Evolutionary conservation across 2,797 vertebrate species (phyloP), one percentile per base, ranked within the genome.

Genomic region (Anguilla pacifica): DNA sequence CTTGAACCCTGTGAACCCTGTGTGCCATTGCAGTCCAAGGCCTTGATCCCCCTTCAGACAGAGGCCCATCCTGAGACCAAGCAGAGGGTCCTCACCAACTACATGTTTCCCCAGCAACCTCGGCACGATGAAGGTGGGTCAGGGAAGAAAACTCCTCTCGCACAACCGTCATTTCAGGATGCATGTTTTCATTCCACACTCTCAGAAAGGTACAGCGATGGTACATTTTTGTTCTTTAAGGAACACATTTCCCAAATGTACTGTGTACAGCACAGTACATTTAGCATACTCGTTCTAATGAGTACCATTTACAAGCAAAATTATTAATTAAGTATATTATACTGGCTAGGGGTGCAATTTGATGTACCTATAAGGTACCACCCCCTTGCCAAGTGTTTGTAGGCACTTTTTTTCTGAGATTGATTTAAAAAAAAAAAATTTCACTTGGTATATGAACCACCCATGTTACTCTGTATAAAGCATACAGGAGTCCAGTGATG

Each of bases 101-200:
- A 99, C 95, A 99, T 99, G 99, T 99, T 99, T 95, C 99, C 99
- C 64, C 99, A 99, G 95, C 99, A 99, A 89, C 98, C 99, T 11
- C 97, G 99, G 85, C 96, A 98, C 0, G 99, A 99, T 67, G 99
- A 99, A 96, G 99, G 99, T 99, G 96, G 39, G 85, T 51, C 43
- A 19, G 9, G n/a, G 19, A 25, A 53, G 25, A 28, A 15, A 46
- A 15, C 57, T 86, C 35, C 64, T 49, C 46, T n/a, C 15, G 6
- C 17, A 49, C 19, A 49, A 25, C 77, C 9, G 31, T 35, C 31
- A 28, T 28, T 31, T 46, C 17, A 46, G 77, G 13, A 39, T 39
- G 13, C 31, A 17, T 25, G 2, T 4, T 74, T 74, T 74, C 22
- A 72, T 22, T 77, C 5, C 43, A 46, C 43, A 46, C 4, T 46